phyloP scores from a whole-genome alignment of 2,888 invertebrate species.

The Drosophila anomalipes region DNA sequence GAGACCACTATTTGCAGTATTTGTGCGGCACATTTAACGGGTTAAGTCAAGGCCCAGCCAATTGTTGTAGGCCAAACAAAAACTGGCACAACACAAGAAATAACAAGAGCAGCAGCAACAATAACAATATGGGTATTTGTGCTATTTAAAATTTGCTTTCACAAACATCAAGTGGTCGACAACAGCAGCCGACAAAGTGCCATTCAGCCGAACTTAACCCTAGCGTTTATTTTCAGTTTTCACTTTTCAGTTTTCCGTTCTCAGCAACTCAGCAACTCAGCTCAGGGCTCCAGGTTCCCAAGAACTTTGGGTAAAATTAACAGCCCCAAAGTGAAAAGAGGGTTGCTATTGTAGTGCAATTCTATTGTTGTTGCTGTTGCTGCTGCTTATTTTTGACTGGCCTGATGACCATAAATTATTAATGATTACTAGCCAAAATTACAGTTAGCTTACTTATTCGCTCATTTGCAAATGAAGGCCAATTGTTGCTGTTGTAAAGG shows the following conservation, averaged over 20 bases:
- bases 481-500: constrained; percentile 61
- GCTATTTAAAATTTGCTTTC: constrained; percentile 73
- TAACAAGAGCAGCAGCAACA: constrained; percentile 38
- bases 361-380: constrained; percentile 21
- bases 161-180: constrained; percentile 73
- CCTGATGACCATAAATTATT: constrained; percentile 80
- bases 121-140: constrained; percentile 68
- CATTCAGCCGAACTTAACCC: constrained; percentile 70
- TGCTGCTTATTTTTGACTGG: constrained; percentile 26
- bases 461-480: constrained; percentile 82
- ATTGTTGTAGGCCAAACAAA: constrained; percentile 74
- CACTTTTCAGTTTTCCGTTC: constrained; percentile 10
- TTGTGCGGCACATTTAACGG: constrained; percentile 45
- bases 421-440: constrained; percentile 82
- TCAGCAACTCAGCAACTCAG: not conserved
- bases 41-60: constrained; percentile 51
- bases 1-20: constrained; percentile 24
- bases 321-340: constrained; percentile 36
- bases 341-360: constrained; percentile 23
- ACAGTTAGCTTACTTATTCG: constrained; percentile 81
- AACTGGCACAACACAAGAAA: constrained; percentile 62
- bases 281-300: constrained; percentile 3
- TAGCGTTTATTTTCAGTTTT: constrained; percentile 36
- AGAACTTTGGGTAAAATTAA: constrained; percentile 22
- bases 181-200: constrained; percentile 69